Conservation (phyloP, 2,113 vertebrate species). For the Platycercus adscitus region DNA sequence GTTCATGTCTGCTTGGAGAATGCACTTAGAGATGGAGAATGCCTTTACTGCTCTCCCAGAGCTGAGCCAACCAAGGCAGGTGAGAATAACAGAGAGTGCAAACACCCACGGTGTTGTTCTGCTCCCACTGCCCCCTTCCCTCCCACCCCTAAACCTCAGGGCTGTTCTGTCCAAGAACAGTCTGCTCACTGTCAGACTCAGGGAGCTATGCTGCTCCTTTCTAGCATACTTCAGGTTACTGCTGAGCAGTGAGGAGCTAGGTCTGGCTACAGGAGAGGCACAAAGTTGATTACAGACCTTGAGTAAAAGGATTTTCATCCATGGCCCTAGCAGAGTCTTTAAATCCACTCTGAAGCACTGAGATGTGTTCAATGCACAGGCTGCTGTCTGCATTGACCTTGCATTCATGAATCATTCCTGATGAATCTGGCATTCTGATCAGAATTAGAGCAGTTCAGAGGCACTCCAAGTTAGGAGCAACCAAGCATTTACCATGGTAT, state of each 20-base stretch:
- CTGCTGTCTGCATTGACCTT: background rate
- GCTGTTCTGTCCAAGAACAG: background rate
- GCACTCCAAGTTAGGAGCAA: background rate
- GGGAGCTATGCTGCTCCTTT: background rate
- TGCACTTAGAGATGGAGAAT: background rate
- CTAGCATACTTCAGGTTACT: background rate
- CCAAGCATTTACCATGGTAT: background rate
- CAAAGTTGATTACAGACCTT: background rate
- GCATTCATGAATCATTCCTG: too few species aligned
- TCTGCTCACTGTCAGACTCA: background rate
- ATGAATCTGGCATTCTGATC: background rate
- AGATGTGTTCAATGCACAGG: background rate
- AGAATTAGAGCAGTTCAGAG: background rate
- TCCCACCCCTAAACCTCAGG: too few species aligned
- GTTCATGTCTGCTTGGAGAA: background rate
- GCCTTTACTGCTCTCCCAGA: background rate
- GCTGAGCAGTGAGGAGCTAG: background rate
- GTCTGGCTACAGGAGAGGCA: background rate
- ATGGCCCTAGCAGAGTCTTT: background rate
- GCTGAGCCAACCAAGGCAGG: background rate
- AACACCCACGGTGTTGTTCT: accelerated
- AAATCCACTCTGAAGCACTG: background rate
- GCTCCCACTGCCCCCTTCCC: too few species aligned
- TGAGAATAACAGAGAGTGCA: background rate
- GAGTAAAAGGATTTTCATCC: background rate